Conservation (phyloP, 2,797 vertebrate genomes). For the Falco columbarius region DNA sequence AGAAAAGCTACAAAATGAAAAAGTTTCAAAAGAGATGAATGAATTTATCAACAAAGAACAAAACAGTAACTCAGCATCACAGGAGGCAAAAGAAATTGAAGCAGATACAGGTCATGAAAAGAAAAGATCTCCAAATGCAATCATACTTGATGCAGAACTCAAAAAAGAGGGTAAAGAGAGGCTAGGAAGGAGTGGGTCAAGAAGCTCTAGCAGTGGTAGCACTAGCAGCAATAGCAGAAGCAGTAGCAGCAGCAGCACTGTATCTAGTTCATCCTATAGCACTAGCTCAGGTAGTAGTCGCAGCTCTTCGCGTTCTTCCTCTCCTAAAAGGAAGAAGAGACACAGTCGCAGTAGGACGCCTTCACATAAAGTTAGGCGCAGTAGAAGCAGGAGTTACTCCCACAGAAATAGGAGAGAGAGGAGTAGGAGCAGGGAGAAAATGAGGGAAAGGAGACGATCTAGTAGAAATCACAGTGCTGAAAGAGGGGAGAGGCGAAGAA, state of each 20-base stretch:
- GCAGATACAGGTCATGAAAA: conserved; percentile 87
- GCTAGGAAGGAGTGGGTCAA: conserved; percentile 82
- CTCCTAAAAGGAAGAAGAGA: conserved; percentile 88
- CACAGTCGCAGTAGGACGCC: conserved; percentile 90
- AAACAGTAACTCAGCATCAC: conserved; percentile 84
- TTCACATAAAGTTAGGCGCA: conserved; percentile 84
- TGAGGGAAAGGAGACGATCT: conserved; percentile 87
- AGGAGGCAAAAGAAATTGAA: conserved; percentile 90
- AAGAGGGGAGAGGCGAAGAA: conserved; percentile 84
- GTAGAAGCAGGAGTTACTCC: conserved; percentile 88
- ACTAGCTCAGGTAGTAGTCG: conserved; percentile 90
- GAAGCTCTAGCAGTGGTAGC: conserved; percentile 88
- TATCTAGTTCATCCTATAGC: conserved; percentile 90
- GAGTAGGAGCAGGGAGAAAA: conserved; percentile 83
- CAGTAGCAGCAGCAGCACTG: conserved; percentile 87
- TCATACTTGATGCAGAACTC: conserved; percentile 81
- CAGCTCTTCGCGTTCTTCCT: conserved; percentile 91
- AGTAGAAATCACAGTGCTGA: conserved; percentile 83
- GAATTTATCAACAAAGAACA: conserved; percentile 88
- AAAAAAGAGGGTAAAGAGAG: conserved; percentile 86
- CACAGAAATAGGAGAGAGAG: conserved; percentile 86
- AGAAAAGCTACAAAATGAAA: conserved; percentile 87
- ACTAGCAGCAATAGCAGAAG: conserved; percentile 87
- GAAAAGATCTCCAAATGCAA: conserved; percentile 89
- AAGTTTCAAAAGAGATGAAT: conserved; percentile 88